Base-by-base conservation (phyloP, 2,797 vertebrate genomes). In the Agapornis canus region DNA sequence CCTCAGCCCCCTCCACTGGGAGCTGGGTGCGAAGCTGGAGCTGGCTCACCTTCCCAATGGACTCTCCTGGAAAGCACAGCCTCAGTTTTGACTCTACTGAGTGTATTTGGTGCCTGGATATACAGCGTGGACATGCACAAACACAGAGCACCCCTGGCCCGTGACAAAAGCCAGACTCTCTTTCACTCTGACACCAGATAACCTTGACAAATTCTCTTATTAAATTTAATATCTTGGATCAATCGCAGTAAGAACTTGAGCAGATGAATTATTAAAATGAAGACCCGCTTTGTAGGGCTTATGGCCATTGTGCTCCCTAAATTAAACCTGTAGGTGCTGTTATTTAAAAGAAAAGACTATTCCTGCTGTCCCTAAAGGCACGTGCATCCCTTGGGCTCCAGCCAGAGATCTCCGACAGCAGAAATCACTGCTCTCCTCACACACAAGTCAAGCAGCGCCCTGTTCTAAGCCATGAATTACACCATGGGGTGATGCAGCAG, bases 141-240 rank as follows among this genome's bases (percentile, higher is more conserved):
- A 23, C 37, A 45, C 32, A 13, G 20, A 32, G 40, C 1, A 0
- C 23, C 47, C 66, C 40, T 0, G 1, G 65, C 51, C 12, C 6
- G 43, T 8, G 40, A 32, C 25, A 22, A 61, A 26, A 84, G 59
- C 26, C 43, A 12, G 43, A 5, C 2, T 6, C 47, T 59, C 66
- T 89, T 96, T 87, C 63, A 57, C 78, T 69, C 60, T 72, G 73
- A 78, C 82, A 91, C 43, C 90, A 71, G 89, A 90, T 94, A 94
- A 95, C 90, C 80, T 93, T 89, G 88, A 90, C 92, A 96, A 80
- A 96, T 88, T 83, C 79, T 91, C 83, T 94, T 96, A 95, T 96
- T 95, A 94, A 90, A 92, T 92, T 93, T 90, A 80, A 91, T 87
- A 79, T 95, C 92, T 95, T 90, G 92, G 95, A 96, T 97, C 94